Base-by-base conservation (phyloP, 2,113 vertebrate species). In the Symphodus melops region DNA sequence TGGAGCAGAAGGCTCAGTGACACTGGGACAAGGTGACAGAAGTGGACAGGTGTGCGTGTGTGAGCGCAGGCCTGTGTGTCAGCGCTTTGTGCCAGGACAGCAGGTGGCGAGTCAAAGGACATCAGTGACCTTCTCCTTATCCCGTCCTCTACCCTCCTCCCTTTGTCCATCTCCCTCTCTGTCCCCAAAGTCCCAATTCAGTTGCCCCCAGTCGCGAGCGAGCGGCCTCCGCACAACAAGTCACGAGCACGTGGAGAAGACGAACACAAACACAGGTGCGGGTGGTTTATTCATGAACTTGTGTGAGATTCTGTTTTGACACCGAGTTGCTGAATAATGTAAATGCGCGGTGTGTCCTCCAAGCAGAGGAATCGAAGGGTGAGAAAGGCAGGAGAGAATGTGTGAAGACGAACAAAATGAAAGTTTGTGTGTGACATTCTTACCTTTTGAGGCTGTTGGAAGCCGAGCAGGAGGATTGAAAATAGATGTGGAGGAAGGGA, bases 391-490 rank as follows among this genome's bases (percentile, higher is more conserved):
- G 10, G 36, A 49, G 42, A 58, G 75, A 13, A 75, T 51, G 54
- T 76, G 75, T 62, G 41, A 46, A 63, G 66, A 79, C 70, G 13
- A 44, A 64, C 41, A 28, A 64, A 79, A 76, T 73, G 71, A 20
- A 80, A 46, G 49, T 19, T 60, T 58, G 48, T 33, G 77, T 19
- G 39, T 37, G 55, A 55, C 39, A 46, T 64, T 74, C 93, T 92
- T 94, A 94, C 93, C 92, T 92, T 93, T 92, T 39, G 82, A 69
- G 62, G 85, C 92, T 94, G 90, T 67, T 77, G 79, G 84, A 72
- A 57, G 81, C 16, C 75, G 23, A 73, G 41, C 64, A 64, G 52
- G 52, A 79, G 33, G 33, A 75, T 80, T 77, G 17, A 73, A 73
- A 84, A 83, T 58, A 83, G 68, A 64, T 72, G 75, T 60, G 44